Conservation (phyloP, 2,797 vertebrate species). For the Muraenolepis orangiensis region DNA sequence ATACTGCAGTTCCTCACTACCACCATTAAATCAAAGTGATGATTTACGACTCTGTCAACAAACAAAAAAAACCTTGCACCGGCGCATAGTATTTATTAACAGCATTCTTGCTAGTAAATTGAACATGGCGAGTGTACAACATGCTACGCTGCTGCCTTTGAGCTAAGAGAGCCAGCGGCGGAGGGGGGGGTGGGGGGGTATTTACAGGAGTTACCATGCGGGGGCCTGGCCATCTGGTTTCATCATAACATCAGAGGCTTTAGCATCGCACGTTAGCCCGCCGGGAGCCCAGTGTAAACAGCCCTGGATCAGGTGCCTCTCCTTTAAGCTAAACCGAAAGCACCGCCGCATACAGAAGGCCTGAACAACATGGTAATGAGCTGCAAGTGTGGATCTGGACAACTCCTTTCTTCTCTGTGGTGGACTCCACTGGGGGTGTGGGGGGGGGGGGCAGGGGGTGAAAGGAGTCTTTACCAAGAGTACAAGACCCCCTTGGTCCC, state of each 20-base stretch:
- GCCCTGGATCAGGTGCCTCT: background rate
- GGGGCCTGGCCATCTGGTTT: constrained; percentile 4
- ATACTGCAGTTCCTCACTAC: constrained; percentile 22
- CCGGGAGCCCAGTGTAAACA: constrained; percentile 4
- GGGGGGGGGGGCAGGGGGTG: background rate
- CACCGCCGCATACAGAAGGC: background rate
- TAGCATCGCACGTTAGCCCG: constrained; percentile 7
- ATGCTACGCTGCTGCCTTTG: constrained; percentile 16
- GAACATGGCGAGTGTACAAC: constrained; percentile 14
- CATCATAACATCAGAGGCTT: constrained; percentile 20
- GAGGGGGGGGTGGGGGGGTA: background rate
- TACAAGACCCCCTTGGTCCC: background rate
- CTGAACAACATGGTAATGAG: background rate
- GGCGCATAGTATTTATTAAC: constrained; percentile 17
- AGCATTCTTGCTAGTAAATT: constrained; percentile 18
- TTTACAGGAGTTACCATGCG: background rate
- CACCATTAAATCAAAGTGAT: constrained; percentile 40
- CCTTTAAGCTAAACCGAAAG: background rate
- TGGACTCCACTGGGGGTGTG: background rate
- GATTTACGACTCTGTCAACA: constrained; percentile 34
- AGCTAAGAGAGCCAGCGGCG: background rate
- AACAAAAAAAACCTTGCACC: constrained; percentile 12
- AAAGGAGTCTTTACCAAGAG: background rate
- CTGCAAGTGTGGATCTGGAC: background rate
- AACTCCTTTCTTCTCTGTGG: background rate